These are phyloP conservation scores for Elachura formosa DNA, from an alignment of 2,113 vertebrate species.

Conservation along the genomic window DNA sequence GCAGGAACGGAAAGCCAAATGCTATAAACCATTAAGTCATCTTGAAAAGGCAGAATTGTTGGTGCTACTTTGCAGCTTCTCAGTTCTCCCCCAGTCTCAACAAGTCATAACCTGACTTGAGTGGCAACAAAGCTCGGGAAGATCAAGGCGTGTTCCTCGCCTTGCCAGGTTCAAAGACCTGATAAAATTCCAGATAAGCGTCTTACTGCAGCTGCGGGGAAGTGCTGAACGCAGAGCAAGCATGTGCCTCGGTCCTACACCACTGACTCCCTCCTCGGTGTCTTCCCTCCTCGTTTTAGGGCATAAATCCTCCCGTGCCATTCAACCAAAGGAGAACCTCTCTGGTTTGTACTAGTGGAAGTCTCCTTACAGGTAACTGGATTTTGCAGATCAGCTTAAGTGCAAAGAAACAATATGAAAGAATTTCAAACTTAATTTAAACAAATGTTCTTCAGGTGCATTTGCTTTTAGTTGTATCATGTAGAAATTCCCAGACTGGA, in stretches of 20 bases:
- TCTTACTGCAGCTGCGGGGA: not conserved
- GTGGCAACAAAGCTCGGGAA: not conserved
- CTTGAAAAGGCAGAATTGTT: not conserved
- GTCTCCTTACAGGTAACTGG: not conserved
- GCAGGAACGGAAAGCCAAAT: not conserved
- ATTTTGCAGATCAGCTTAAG: slow-evolving; percentile 10
- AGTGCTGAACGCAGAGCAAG: not conserved
- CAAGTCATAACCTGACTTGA: not conserved
- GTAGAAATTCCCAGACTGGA: not conserved
- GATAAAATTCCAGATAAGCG: not conserved
- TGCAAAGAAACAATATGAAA: not conserved
- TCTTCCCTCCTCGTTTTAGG: not conserved
- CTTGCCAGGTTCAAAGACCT: not conserved
- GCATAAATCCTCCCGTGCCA: not conserved
- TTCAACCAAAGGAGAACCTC: not conserved
- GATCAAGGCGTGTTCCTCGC: not conserved
- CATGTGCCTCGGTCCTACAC: not conserved
- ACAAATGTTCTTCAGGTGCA: not conserved
- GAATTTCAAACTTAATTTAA: not conserved
- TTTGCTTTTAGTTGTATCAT: not conserved
- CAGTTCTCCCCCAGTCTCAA: not conserved
- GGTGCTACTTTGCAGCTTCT: not conserved
- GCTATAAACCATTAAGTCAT: not conserved
- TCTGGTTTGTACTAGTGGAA: not conserved
- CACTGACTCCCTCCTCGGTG: not conserved